Evolutionary conservation across 2,113 vertebrate genomes (phyloP).

Genomic region (Carettochelys insculpta): DNA sequence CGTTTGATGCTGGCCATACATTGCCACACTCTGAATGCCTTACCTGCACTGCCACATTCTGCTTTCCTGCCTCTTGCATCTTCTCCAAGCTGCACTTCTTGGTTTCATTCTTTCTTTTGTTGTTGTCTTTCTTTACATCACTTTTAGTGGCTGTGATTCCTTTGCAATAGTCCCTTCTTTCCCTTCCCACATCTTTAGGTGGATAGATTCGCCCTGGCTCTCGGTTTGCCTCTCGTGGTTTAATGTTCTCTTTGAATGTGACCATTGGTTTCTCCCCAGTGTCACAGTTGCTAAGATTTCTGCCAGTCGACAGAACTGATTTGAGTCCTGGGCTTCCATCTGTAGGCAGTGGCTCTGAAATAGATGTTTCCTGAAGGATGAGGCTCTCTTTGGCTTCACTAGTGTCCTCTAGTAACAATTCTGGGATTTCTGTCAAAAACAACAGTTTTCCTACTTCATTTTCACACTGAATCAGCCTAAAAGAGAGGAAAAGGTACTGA

Average conservation of each 20-base stretch:
- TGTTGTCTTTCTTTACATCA: slow-evolving; percentile 89
- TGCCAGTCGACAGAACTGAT: slow-evolving; percentile 90
- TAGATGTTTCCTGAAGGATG: slow-evolving; percentile 86
- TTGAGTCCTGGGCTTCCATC: slow-evolving; percentile 88
- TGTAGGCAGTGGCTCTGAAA: slow-evolving; percentile 79
- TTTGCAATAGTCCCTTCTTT: slow-evolving; percentile 85
- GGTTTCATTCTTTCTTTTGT: slow-evolving; percentile 90
- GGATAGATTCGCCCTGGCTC: slow-evolving; percentile 82
- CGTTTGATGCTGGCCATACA: not conserved
- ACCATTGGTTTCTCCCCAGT: slow-evolving; percentile 89
- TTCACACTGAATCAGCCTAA: slow-evolving; percentile 91
- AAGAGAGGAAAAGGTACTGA: slow-evolving; percentile 36
- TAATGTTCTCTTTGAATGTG: slow-evolving; percentile 98
- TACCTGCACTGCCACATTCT: slow-evolving; percentile 88
- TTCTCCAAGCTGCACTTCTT: slow-evolving; percentile 88
- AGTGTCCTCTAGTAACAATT: slow-evolving; percentile 88
- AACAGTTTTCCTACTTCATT: slow-evolving; percentile 87
- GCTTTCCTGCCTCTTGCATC: slow-evolving; percentile 83
- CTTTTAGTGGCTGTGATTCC: slow-evolving; percentile 81
- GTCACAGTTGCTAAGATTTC: slow-evolving; percentile 85
- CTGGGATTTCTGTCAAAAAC: slow-evolving; percentile 94
- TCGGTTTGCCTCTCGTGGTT: slow-evolving; percentile 88
- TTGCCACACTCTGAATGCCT: slow-evolving; percentile 31
- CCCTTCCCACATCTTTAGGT: slow-evolving; percentile 84
- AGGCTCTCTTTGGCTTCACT: slow-evolving; percentile 89